phyloP scores from a whole-genome alignment of 2,888 invertebrate genomes.

The Patella depressa region DNA sequence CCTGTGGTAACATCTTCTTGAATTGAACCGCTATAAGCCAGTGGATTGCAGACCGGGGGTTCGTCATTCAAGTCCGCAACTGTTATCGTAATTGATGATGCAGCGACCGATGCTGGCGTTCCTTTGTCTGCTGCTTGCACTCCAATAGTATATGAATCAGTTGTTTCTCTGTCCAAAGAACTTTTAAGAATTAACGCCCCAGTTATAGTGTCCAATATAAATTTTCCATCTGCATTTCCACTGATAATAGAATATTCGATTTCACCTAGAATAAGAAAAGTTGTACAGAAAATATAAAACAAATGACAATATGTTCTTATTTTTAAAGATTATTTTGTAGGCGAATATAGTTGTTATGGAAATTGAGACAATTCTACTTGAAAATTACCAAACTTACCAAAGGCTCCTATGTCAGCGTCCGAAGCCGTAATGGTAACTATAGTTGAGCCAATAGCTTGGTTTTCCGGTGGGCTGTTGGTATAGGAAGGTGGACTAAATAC shows the following conservation, averaged over 20 bases:
- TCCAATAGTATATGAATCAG: slow-evolving; percentile 42
- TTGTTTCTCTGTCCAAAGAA: slow-evolving; percentile 46
- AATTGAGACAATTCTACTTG: too few species aligned
- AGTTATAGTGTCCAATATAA: slow-evolving; percentile 44
- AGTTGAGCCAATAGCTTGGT: slow-evolving; percentile 35
- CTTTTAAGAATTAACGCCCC: slow-evolving; percentile 44
- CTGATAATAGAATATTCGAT: slow-evolving; percentile 47
- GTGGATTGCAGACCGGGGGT: slow-evolving; percentile 43
- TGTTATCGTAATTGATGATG: slow-evolving; percentile 36
- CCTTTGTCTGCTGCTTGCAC: slow-evolving; percentile 55
- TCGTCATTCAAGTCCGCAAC: slow-evolving; percentile 48
- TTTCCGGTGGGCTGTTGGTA: slow-evolving; percentile 36
- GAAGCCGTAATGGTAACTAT: slow-evolving; percentile 40
- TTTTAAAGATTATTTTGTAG: too few species aligned
- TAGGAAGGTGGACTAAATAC: slow-evolving; percentile 33
- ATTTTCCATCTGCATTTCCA: slow-evolving; percentile 47
- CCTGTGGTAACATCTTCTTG: slow-evolving; percentile 43
- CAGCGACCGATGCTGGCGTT: slow-evolving; percentile 29
- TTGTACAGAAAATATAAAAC: too few species aligned
- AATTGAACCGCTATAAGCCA: slow-evolving; percentile 16
- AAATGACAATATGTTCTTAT: too few species aligned
- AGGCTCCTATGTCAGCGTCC: slow-evolving; percentile 47
- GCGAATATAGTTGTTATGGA: too few species aligned
- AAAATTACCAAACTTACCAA: slow-evolving; percentile 9
- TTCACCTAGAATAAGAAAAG: slow-evolving; percentile 36